Evolutionary conservation across 2,113 vertebrate species (phyloP).

Genomic region (Oncorhynchus nerka): DNA sequence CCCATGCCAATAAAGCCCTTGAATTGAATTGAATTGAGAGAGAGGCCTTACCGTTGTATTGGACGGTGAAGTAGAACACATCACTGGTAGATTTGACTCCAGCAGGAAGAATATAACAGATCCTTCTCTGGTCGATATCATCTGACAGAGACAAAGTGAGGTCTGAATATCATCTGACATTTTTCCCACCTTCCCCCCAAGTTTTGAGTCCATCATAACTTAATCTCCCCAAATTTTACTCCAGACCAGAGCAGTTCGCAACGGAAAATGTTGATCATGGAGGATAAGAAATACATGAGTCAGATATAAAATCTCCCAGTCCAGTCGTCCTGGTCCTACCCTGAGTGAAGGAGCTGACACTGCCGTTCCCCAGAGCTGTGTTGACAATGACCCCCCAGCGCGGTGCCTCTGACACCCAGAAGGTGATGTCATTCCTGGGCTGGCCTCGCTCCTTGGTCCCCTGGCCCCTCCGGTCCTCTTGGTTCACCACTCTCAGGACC

Average conservation of each 20-base stretch:
- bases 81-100: neutral
- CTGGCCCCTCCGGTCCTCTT: conserved; percentile 83
- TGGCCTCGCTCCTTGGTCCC: neutral
- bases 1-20: no score
- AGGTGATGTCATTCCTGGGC: conserved; percentile 68
- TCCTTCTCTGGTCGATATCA: neutral
- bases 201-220: no score
- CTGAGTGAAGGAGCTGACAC: conserved; percentile 88
- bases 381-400: conserved; percentile 88
- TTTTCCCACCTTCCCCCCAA: no score
- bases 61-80: neutral
- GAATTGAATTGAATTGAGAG: no score
- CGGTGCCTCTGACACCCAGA: conserved; percentile 79
- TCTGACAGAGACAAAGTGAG: neutral
- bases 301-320: neutral
- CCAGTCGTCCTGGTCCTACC: conserved; percentile 62
- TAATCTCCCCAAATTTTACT: neutral
- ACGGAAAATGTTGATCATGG: no score
- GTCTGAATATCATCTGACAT: neutral
- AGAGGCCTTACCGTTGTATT: no score
- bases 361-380: conserved; percentile 86
- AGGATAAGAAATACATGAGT: no score
- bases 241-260: neutral
- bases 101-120: neutral
- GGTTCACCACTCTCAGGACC: conserved; percentile 81